Base-by-base conservation (phyloP, 2,888 invertebrate species). In the Caenorhabditis sp. region DNA sequence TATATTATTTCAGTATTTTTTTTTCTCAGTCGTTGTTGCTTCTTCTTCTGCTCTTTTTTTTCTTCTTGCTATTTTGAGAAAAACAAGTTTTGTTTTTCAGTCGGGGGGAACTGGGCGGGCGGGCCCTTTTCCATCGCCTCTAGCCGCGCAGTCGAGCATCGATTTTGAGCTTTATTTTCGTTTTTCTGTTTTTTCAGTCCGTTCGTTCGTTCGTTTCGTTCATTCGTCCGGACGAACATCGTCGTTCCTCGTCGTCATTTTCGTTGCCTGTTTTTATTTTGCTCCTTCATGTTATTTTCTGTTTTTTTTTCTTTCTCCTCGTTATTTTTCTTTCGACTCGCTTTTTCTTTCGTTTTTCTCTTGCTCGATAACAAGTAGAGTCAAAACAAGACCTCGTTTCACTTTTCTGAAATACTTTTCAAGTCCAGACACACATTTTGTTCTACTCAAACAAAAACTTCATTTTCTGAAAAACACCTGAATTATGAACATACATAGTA, bases 241-340 rank as follows among this genome's bases (percentile, higher is more conserved):
- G 66, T 54, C 65, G 63, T 62, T 50, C 64, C 24, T 31, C 31
- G 64, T 53, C 70, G 65, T 72, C 69, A 66, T 68, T 71, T 76
- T 69, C 63, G 69, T 68, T 67, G 67, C 63, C 70, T 71, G 51
- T 51, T 51, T 51, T 19, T 51, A 23, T 69, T 61, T 60, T 53
- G 65, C 57, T 63, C 57, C 62, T 58, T 60, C 55, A 50, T 55
- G 36, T 50, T 17, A 23, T 51, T 66, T 66, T 59, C 60, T 61
- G 36, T 54, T 63, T 63, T 64, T 60, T 61, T 63, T 63, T 64
- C 60, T 61, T 69, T 27, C 60, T 53, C 17, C 50, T 50, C 4
- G 51, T 51, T 57, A 49, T 66, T 65, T 49, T 70, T 21, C 49
- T 24, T 55, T 31, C 58, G 43, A 14, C 37, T 66, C 10, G n/a